These are phyloP conservation scores for Seira sanloemensis DNA, from an alignment of 2,888 invertebrate genomes.

Conservation along the genomic window DNA sequence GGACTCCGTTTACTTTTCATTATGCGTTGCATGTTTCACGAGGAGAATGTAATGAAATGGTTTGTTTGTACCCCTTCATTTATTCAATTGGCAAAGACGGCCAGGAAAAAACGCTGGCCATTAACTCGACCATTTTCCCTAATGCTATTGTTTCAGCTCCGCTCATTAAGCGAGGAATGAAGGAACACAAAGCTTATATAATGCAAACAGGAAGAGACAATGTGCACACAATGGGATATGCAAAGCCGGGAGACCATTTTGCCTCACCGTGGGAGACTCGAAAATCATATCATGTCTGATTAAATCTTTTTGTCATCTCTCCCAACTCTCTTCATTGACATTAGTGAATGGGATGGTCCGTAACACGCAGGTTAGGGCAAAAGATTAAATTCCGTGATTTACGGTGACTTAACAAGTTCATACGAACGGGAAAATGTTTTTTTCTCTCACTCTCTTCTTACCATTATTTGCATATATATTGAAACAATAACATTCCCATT, in stretches of 20 bases:
- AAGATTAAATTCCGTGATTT: not conserved
- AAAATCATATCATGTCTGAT: not conserved
- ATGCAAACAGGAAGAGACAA: not conserved
- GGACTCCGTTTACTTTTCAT: not conserved
- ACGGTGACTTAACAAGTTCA: not conserved
- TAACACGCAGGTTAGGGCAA: not conserved
- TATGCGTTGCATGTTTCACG: not conserved
- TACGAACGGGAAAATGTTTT: not conserved
- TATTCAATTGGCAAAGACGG: not conserved
- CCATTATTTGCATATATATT: not conserved
- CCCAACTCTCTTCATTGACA: too few relatives aligned
- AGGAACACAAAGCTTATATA: not conserved
- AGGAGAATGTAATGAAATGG: not conserved
- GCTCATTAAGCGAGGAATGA: not conserved
- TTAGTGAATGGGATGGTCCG: not conserved
- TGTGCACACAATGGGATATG: not conserved
- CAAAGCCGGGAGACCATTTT: not conserved
- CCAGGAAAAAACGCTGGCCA: not conserved
- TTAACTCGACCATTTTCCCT: not conserved
- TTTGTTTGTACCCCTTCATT: not conserved
- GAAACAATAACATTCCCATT: not conserved
- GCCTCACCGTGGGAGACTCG: constrained; percentile 45
- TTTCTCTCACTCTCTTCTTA: not conserved
- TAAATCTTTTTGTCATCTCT: not conserved
- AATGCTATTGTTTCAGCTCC: not conserved